Percentiles rank a stretch among this genome's conserved stretches.
Conservation (phyloP, 2,113 vertebrate species). For the Asarcornis scutulata region DNA sequence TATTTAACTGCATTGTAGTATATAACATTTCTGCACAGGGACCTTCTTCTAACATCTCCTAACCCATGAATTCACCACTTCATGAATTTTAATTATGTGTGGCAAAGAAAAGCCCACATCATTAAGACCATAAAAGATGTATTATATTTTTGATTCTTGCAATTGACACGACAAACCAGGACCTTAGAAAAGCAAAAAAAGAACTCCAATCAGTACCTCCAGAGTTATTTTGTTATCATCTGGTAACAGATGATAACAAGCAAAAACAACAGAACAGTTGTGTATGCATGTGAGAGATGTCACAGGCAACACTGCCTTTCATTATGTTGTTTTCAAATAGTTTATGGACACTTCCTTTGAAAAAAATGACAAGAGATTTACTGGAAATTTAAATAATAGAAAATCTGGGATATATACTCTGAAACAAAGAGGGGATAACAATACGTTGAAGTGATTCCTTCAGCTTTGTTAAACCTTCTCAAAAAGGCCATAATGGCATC, state of each 20-base stretch:
- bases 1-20: not conserved
- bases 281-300: not conserved
- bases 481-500: not conserved
- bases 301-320: not conserved
- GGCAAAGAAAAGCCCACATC: constrained; percentile 5
- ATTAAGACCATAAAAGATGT: not conserved
- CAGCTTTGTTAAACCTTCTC: not conserved
- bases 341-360: not conserved
- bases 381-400: not conserved
- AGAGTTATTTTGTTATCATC: constrained; percentile 47
- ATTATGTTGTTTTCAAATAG: not conserved
- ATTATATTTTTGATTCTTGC: not conserved
- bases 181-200: not conserved
- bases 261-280: constrained; percentile 19
- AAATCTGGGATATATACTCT: not conserved
- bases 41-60: constrained; percentile 3
- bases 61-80: not conserved
- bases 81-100: constrained; percentile 20
- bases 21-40: not conserved
- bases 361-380: not conserved
- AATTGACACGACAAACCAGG: not conserved
- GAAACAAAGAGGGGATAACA: not conserved
- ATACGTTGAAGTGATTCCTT: not conserved
- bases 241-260: constrained; percentile 13
- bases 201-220: not conserved